Percentiles rank a stretch among this genome's conserved stretches.
Conservation (phyloP, 2,797 vertebrate genomes). For the Crypturellus tataupa region DNA sequence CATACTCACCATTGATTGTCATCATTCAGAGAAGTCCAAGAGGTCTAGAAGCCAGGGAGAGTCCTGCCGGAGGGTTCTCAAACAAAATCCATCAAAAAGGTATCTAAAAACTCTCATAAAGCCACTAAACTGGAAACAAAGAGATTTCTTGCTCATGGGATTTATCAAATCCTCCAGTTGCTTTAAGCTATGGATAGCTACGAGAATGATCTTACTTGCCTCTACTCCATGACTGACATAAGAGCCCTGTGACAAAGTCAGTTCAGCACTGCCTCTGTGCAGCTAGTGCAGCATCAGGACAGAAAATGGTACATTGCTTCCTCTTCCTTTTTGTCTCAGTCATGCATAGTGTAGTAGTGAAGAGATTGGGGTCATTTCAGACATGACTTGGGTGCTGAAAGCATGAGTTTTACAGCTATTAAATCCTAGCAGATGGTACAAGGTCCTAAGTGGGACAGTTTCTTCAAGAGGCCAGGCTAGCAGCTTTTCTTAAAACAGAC, state of each 20-base stretch:
- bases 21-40: neutral
- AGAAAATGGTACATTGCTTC: neutral
- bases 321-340: neutral
- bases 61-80: neutral
- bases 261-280: neutral
- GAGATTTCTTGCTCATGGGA: neutral
- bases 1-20: neutral
- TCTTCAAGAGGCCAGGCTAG: neutral
- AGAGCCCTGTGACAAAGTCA: neutral
- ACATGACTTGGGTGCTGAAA: neutral
- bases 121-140: neutral
- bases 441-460: slow-evolving; percentile 8
- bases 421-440: slow-evolving; percentile 2
- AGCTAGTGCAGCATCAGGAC: neutral
- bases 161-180: neutral
- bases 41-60: neutral
- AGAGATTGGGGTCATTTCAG: neutral
- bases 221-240: neutral
- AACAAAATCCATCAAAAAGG: neutral
- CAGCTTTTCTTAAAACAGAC: neutral
- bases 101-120: neutral
- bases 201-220: neutral
- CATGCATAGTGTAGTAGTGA: neutral
- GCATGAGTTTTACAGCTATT: slow-evolving; percentile 28
- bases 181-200: neutral